Evolutionary conservation across 2,113 vertebrate species (phyloP).

Genomic region (Cyphomyrus discorhynchus): DNA sequence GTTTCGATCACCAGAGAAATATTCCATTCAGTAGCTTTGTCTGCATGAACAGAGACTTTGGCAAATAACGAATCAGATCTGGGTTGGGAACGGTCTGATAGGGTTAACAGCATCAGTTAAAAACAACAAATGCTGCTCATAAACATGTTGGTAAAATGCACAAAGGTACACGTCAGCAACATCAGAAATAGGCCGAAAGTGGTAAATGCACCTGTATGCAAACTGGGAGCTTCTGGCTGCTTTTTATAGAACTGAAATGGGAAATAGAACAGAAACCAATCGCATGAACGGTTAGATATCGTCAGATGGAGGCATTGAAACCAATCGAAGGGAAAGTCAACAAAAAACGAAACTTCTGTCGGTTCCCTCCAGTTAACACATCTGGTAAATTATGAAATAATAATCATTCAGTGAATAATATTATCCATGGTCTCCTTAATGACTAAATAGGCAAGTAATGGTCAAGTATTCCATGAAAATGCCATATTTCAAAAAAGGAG

Average conservation of each 20-base stretch:
- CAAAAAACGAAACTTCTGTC: not conserved
- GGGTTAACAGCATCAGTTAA: not conserved
- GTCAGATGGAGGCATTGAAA: not conserved
- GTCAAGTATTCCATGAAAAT: not conserved
- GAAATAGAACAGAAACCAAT: not conserved
- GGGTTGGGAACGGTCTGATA: not conserved
- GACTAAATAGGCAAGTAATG: not conserved
- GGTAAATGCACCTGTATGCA: not conserved
- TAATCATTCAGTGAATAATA: not conserved
- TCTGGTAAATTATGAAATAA: not conserved
- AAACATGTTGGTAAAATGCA: not conserved
- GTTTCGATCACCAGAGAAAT: not conserved
- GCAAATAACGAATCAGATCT: not conserved
- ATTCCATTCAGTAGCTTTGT: not conserved
- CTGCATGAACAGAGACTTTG: not conserved
- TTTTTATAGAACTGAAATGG: not conserved
- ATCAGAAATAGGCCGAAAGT: too few relatives aligned
- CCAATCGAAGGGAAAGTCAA: not conserved
- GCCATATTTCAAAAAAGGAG: not conserved
- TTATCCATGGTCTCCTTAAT: not conserved
- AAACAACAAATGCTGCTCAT: not conserved
- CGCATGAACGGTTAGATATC: not conserved
- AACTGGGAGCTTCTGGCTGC: not conserved
- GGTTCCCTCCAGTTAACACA: not conserved
- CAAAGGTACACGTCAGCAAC: too few relatives aligned